These are phyloP conservation scores for Amyelois transitella DNA, from an alignment of 1,140 invertebrate genomes.

Conservation along the genomic window DNA sequence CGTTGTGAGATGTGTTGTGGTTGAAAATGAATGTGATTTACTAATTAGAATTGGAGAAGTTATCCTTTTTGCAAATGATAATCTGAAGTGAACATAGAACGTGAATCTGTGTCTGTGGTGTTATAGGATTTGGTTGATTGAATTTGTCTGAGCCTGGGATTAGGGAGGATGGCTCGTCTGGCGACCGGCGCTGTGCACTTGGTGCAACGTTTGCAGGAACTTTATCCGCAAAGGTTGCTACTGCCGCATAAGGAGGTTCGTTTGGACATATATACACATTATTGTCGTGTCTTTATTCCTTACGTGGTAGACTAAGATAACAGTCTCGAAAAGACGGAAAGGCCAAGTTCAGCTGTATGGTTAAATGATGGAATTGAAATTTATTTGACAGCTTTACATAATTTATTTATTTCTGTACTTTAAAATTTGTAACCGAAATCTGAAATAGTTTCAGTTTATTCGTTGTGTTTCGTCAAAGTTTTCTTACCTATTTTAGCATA, in stretches of 20 bases:
- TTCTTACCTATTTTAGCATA: too few relatives aligned
- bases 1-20: neutral
- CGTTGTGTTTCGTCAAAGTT: too few relatives aligned
- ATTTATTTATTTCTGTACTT: too few relatives aligned
- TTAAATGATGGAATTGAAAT: too few relatives aligned
- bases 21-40: neutral
- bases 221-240: slow-evolving; percentile 53
- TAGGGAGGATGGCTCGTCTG: slow-evolving; percentile 42
- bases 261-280: neutral
- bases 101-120: neutral
- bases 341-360: too few relatives aligned
- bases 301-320: too few relatives aligned
- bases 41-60: neutral
- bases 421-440: too few relatives aligned
- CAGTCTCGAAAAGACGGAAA: too few relatives aligned
- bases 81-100: neutral
- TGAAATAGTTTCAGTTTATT: too few relatives aligned
- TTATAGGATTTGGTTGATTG: slow-evolving; percentile 18
- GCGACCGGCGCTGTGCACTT: slow-evolving; percentile 51
- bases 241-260: slow-evolving; percentile 44
- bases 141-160: slow-evolving; percentile 9
- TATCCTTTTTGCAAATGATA: too few relatives aligned
- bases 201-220: slow-evolving; percentile 53
- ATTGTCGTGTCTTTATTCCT: too few relatives aligned
- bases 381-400: too few relatives aligned